phyloP scores from a whole-genome alignment of 2,113 vertebrate genomes.

The Corvus hawaiiensis region DNA sequence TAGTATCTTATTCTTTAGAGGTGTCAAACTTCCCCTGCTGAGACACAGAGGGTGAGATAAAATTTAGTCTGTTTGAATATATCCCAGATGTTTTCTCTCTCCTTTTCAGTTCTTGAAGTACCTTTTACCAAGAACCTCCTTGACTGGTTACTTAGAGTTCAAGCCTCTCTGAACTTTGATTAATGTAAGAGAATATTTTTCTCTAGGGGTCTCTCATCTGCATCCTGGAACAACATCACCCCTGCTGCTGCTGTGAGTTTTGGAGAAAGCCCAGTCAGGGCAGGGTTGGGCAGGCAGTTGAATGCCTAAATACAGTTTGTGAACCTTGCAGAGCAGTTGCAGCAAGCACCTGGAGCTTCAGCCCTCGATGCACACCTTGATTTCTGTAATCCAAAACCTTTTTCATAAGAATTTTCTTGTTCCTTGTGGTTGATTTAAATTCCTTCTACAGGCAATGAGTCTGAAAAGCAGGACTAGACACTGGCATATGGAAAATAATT shows the following conservation, averaged over 20 bases:
- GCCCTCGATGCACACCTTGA: neutral
- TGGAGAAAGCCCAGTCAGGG: neutral
- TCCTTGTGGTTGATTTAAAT: neutral
- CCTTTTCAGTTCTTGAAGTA: neutral
- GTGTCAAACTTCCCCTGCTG: neutral
- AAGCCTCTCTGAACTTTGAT: neutral
- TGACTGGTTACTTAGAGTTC: neutral
- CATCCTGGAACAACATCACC: neutral
- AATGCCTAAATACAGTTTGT: neutral
- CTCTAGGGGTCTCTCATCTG: neutral
- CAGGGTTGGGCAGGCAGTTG: neutral
- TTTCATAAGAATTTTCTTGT: neutral
- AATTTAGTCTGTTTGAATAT: neutral
- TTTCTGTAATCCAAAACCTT: neutral
- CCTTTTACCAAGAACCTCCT: neutral
- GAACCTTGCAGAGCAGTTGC: neutral
- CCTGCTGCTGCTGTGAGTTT: neutral
- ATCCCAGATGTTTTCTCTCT: neutral
- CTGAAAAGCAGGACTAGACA: neutral
- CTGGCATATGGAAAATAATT: neutral
- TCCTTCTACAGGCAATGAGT: neutral
- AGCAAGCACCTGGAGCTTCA: neutral
- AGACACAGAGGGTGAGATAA: neutral
- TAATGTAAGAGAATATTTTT: neutral
- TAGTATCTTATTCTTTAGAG: neutral